Conservation (phyloP, 1,140 invertebrate genomes). For the Polypedilum vanderplanki region DNA sequence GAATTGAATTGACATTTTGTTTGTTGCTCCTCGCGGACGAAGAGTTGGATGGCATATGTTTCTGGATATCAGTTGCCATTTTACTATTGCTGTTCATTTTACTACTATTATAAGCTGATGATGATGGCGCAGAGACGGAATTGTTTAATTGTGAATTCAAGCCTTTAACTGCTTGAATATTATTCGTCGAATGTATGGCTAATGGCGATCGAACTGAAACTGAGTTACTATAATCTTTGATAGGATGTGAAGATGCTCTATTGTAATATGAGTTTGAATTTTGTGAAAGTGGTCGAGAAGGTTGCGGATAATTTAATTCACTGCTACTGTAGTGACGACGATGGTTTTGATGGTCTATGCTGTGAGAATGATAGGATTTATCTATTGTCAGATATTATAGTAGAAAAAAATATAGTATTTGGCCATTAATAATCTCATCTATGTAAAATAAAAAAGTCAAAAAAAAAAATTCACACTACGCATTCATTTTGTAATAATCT, state of each 20-base stretch:
- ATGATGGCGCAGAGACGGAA: conserved; percentile 18
- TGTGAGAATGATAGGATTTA: conserved; percentile 21
- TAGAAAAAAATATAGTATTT: not conserved
- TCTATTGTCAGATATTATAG: conserved; percentile 21
- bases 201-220: not conserved
- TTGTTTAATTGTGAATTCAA: not conserved
- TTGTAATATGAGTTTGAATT: conserved; percentile 15
- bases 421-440: too few species aligned
- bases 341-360: not conserved
- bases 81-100: conserved; percentile 16
- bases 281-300: conserved; percentile 17
- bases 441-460: too few species aligned
- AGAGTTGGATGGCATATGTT: conserved; percentile 19
- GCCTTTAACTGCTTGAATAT: conserved; percentile 3
- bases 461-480: too few species aligned
- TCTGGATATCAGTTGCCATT: not conserved
- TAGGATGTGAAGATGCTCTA: conserved; percentile 21
- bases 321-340: conserved; percentile 16
- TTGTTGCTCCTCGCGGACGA: conserved; percentile 20
- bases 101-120: conserved; percentile 23
- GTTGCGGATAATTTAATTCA: conserved; percentile 12
- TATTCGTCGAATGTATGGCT: conserved; percentile 19
- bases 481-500: too few species aligned
- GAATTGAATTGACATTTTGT: conserved; percentile 22
- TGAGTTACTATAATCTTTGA: not conserved